These are phyloP conservation scores for Holothuria leucospilota DNA, from an alignment of 53 echinoderm and acorn worm species.

Conservation along the genomic window DNA sequence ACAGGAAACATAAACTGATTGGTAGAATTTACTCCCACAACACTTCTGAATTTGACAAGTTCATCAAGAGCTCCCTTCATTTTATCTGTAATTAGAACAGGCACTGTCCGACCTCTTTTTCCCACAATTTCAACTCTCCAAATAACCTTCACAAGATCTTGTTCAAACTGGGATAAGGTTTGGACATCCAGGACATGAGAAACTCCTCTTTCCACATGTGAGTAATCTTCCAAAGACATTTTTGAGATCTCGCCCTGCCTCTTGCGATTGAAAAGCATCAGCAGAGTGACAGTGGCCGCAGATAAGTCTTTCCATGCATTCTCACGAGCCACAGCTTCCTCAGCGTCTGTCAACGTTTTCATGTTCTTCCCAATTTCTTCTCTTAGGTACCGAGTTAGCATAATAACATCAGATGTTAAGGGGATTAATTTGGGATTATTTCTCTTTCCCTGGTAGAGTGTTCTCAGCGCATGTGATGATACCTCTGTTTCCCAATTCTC, in stretches of 20 bases:
- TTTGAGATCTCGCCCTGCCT: conserved; percentile 60
- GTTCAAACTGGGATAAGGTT: too few relatives aligned
- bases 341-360: conserved; percentile 10
- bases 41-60: background rate
- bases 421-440: conserved; percentile 70
- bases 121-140: conserved; percentile 20
- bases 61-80: conserved; percentile 25
- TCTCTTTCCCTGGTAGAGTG: conserved; percentile 61
- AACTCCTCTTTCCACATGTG: conserved; percentile 14
- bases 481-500: conserved; percentile 68
- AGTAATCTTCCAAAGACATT: conserved; percentile 52
- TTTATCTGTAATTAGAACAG: conserved; percentile 3
- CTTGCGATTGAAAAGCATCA: conserved; percentile 60
- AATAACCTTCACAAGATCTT: background rate
- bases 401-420: conserved; percentile 58
- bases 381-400: conserved; percentile 52
- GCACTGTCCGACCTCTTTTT: conserved; percentile 14
- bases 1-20: conserved; percentile 9
- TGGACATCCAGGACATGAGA: background rate
- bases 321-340: background rate
- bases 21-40: background rate
- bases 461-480: conserved; percentile 65
- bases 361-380: conserved; percentile 34
- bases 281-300: conserved; percentile 22
- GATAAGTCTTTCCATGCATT: conserved; percentile 40